Evolutionary conservation across 2,113 vertebrate genomes (phyloP).

Genomic region (Sus scrofa): DNA sequence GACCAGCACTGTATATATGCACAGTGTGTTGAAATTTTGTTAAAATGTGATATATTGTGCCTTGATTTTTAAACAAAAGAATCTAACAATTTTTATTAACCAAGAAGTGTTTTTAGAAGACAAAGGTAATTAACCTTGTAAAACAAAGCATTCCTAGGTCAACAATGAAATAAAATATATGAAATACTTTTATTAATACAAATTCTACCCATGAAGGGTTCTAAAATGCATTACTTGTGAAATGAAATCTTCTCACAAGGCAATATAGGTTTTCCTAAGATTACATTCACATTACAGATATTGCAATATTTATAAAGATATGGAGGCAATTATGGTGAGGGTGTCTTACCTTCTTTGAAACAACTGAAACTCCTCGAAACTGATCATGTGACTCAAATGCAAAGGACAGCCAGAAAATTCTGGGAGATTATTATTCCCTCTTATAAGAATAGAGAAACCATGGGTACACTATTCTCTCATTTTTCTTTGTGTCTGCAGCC

Average conservation of each 20-base stretch:
- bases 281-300: constrained; percentile 37
- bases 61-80: constrained; percentile 51
- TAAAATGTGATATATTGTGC: background rate
- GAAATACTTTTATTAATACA: constrained; percentile 49
- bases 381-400: constrained; percentile 25
- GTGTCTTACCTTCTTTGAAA: constrained; percentile 53
- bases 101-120: constrained; percentile 52
- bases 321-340: constrained; percentile 15
- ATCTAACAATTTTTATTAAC: constrained; percentile 66
- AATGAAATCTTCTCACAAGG: constrained; percentile 54
- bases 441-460: background rate
- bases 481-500: background rate
- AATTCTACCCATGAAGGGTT: constrained; percentile 5
- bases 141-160: constrained; percentile 41
- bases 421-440: constrained; percentile 6
- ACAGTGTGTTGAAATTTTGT: constrained; percentile 33
- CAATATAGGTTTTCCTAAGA: constrained; percentile 41
- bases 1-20: background rate
- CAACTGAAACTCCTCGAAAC: constrained; percentile 18
- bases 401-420: constrained; percentile 3
- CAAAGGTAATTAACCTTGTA: constrained; percentile 55
- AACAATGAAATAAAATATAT: constrained; percentile 58
- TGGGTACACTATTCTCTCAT: background rate
- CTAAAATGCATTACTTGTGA: constrained; percentile 31
- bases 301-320: constrained; percentile 50